Percentiles rank a stretch among this genome's conserved stretches.
Evolutionary conservation across 1,140 invertebrate genomes (phyloP).

Genomic region (Bombus superbus): DNA sequence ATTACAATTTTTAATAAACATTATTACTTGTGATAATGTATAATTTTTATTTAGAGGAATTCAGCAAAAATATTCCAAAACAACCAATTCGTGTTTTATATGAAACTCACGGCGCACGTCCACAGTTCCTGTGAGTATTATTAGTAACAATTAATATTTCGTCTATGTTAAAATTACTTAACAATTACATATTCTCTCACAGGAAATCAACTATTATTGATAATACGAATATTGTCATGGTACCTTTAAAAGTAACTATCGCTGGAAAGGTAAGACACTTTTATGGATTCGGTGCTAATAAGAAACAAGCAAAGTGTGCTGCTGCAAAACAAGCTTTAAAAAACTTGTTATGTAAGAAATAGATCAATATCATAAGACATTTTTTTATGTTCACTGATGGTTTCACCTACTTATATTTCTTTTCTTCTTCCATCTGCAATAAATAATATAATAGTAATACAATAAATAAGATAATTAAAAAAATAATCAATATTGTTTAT

Average conservation of each 20-base stretch:
- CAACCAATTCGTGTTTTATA: constrained; percentile 93
- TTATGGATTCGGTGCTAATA: constrained; percentile 85
- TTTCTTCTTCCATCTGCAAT: constrained; percentile 90
- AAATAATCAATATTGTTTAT: neutral
- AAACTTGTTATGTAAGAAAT: constrained; percentile 67
- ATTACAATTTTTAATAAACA: neutral
- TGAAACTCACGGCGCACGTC: constrained; percentile 87
- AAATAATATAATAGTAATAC: neutral
- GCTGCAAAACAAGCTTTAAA: constrained; percentile 82
- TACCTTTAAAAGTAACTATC: constrained; percentile 85
- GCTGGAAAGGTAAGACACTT: constrained; percentile 84
- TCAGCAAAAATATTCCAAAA: constrained; percentile 93
- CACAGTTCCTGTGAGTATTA: constrained; percentile 83
- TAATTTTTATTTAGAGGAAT: constrained; percentile 83
- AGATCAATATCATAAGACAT: constrained; percentile 84
- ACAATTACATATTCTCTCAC: constrained; percentile 61
- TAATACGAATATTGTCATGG: constrained; percentile 82
- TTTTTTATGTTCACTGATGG: constrained; percentile 86
- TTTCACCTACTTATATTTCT: constrained; percentile 83
- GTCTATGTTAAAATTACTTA: neutral
- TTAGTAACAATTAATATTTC: constrained; percentile 7
- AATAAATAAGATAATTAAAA: neutral
- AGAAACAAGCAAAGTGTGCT: constrained; percentile 74
- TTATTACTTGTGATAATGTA: neutral
- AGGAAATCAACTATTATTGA: constrained; percentile 74